Base-by-base conservation (phyloP, 2,113 vertebrate species). In the Rhadina sibilatrix region DNA sequence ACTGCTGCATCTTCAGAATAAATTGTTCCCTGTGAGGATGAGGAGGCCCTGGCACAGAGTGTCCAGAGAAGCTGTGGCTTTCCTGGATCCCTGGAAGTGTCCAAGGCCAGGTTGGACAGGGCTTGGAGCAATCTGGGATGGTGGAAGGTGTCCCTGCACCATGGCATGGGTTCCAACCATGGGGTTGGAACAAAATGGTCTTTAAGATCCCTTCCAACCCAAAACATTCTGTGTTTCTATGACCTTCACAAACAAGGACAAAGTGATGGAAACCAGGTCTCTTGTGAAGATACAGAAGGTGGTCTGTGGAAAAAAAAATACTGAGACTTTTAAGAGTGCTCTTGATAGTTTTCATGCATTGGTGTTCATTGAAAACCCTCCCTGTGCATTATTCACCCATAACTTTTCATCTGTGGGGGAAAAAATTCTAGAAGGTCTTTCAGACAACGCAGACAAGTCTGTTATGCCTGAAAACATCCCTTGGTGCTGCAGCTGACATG, bases 151-250 rank as follows among this genome's bases (percentile, higher is more conserved):
- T 54, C 24, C n/a, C 30, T 87, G 24, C 6, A 44, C 6, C 15
- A 11, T 21, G 25, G 21, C 4, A 42, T n/a, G n/a, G n/a, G n/a
- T n/a, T n/a, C n/a, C n/a, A n/a, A n/a, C n/a, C n/a, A n/a, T n/a
- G 9, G 13, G 5, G 13, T 0, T 61, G 47, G 1, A 19, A n/a
- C 3, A 2, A 3, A 7, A 35, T 11, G 5, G 0, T 14, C 3
- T 37, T 37, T 23, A 15, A 27, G 6, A 14, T 35, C 17, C 3
- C 14, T 42, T 11, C 35, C 21, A 19, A 37, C 11, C 1, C 7
- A 31, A 69, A 18, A 5, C 6, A 11, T 23, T 56, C 50, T 65
- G 9, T 42, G 10, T 7, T 72, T n/a, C 11, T 24, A 21, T 40
- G 56, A 64, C 6, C 28, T 31, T 35, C 40, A 79, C 6, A n/a